Percentiles rank a stretch among this genome's conserved stretches.
These are phyloP conservation scores for Drosophila lutescens DNA, from an alignment of 2,888 invertebrate genomes.

Conservation along the genomic window DNA sequence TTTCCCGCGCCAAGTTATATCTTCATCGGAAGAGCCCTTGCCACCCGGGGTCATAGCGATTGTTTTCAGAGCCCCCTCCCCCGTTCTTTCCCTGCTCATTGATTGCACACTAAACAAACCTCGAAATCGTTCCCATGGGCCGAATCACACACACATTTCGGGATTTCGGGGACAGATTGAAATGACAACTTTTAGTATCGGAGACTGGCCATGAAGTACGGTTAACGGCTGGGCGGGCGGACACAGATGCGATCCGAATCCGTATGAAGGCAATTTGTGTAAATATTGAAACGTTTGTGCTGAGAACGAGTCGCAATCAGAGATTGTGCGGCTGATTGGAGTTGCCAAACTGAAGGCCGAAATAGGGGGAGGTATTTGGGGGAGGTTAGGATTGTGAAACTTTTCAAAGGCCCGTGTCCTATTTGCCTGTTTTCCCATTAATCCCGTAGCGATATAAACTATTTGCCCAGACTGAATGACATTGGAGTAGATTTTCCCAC, in stretches of 20 bases:
- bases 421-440: slow-evolving; percentile 26
- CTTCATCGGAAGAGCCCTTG: background rate
- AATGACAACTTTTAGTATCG: slow-evolving; percentile 61
- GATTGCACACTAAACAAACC: slow-evolving; percentile 50
- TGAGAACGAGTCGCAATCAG: slow-evolving; percentile 58
- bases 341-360: slow-evolving; percentile 40
- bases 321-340: slow-evolving; percentile 75
- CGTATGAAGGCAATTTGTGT: slow-evolving; percentile 70
- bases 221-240: slow-evolving; percentile 42
- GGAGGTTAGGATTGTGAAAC: slow-evolving; percentile 3
- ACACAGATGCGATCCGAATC: slow-evolving; percentile 58
- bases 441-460: slow-evolving; percentile 50
- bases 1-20: slow-evolving; percentile 11
- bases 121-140: slow-evolving; percentile 65
- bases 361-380: slow-evolving; percentile 2
- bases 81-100: slow-evolving; percentile 10
- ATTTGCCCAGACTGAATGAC: slow-evolving; percentile 33
- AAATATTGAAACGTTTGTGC: slow-evolving; percentile 74
- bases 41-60: slow-evolving; percentile 10
- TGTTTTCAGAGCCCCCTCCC: slow-evolving; percentile 7
- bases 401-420: slow-evolving; percentile 10
- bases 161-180: slow-evolving; percentile 41
- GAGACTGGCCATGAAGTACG: slow-evolving; percentile 62
- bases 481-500: slow-evolving; percentile 56
- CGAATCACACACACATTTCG: slow-evolving; percentile 40